Base-by-base conservation (phyloP, 2,113 vertebrate genomes). In the Archilochus colubris region DNA sequence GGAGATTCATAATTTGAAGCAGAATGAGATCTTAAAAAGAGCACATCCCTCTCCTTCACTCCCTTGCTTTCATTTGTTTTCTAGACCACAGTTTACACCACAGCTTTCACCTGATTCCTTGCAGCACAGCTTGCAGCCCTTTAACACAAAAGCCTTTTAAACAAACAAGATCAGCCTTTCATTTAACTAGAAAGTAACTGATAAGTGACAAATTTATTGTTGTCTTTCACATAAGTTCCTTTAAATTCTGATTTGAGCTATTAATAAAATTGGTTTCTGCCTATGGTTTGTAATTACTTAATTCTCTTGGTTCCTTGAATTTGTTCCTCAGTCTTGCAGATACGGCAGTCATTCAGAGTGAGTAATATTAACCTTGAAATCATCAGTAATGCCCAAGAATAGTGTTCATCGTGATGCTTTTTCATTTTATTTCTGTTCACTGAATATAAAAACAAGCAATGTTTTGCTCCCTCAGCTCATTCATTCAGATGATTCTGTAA, bases 271-370 rank as follows among this genome's bases (percentile, higher is more conserved):
- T 43, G 28, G 20, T 88, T 86, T 70, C 44, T 88, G 44, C 36
- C 31, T 74, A n/a, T 12, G 30, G 36, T 57, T 89, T 85, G 38
- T 31, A 88, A 74, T 77, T 62, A 70, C 28, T 81, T 81, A 38
- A 40, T 94, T 85, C 38, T 94, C 27, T 63, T 5, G 0, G 63
- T 85, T 97, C 43, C 61, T 51, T 59, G 51, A 76, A 69, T 67
- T 94, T 28, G 53, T 62, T 93, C 33, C 24, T 36, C 43, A 55
- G 24, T 72, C 64, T 91, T 86, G 68, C 43, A 89, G 66, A 59
- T 74, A 63, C 0, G 0, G 75, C 0, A 0, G 40, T 85, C 59
- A 25, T 53, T 83, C n/a, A 44, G 68, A 82, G 57, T 3, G 7
- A 83, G 81, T 86, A 86, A 89, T 89, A 91, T 78, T 59, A 91